phyloP scores from a whole-genome alignment of 2,888 invertebrate genomes.

The Pachymerium ferrugineum region DNA sequence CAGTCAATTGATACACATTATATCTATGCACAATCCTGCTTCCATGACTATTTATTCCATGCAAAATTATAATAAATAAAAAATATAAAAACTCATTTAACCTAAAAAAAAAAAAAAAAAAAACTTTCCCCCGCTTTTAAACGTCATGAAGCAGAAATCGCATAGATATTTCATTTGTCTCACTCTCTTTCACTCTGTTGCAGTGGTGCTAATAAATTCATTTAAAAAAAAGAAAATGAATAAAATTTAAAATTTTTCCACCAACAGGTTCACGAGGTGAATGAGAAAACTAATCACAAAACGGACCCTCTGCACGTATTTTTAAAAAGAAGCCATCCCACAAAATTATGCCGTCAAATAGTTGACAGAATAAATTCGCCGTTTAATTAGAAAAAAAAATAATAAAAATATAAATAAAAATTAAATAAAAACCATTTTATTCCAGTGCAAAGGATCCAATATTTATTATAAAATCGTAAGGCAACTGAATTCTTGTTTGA shows the following conservation, averaged over 20 bases:
- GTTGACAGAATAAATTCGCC: neutral
- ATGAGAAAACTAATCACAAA: neutral
- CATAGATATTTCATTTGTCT: neutral
- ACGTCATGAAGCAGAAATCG: neutral
- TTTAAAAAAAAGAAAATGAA: neutral
- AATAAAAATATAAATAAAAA: neutral
- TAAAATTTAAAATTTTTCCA: neutral
- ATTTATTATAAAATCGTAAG: neutral
- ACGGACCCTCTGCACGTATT: constrained; percentile 23
- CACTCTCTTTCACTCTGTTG: neutral
- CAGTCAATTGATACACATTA: neutral
- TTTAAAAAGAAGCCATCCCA: neutral
- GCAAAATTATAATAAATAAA: neutral
- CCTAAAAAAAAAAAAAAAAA: neutral
- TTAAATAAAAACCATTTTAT: neutral
- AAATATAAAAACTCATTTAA: neutral
- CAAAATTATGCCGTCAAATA: neutral
- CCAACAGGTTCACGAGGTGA: constrained; percentile 13
- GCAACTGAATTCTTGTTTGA: constrained; percentile 33
- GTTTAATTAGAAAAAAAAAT: neutral
- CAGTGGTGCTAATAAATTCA: neutral
- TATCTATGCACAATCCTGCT: constrained; percentile 19
- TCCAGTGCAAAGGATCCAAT: constrained; percentile 28
- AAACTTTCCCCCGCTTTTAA: too few species aligned
- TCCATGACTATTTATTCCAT: neutral